Evolutionary conservation across 2,113 vertebrate genomes (phyloP).

Genomic region (Rhabdornis inornatus): DNA sequence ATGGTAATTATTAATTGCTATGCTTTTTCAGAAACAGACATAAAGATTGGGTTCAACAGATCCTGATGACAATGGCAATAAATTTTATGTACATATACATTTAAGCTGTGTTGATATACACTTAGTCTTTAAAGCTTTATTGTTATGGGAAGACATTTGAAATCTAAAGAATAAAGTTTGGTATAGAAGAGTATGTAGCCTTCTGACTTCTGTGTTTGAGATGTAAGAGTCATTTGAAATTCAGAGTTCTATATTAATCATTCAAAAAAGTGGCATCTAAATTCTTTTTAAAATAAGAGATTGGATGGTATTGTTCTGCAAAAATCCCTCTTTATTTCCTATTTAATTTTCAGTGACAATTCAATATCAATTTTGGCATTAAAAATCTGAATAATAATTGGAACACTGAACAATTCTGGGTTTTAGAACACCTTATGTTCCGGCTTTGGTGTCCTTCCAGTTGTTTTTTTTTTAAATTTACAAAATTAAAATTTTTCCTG

Average conservation of each 20-base stretch:
- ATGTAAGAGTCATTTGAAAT: background rate
- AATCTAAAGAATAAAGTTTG: background rate
- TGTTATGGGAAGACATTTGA: background rate
- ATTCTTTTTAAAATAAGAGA: background rate
- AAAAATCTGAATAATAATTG: background rate
- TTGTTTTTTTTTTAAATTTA: background rate
- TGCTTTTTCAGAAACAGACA: slow-evolving; percentile 6
- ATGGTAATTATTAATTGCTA: slow-evolving; percentile 49
- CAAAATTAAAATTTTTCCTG: background rate
- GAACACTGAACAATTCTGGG: background rate
- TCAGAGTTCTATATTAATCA: background rate
- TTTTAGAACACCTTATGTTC: background rate
- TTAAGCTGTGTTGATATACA: background rate
- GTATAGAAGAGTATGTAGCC: background rate
- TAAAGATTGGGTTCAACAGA: background rate
- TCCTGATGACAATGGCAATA: background rate
- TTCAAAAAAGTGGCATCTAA: background rate
- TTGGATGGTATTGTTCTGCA: background rate
- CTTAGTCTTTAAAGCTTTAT: background rate
- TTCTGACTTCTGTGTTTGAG: background rate
- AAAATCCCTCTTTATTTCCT: background rate
- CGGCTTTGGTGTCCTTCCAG: background rate
- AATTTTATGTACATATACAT: background rate
- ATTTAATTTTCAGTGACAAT: background rate
- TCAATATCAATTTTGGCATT: background rate